phyloP scores from a whole-genome alignment of 2,113 vertebrate species.

The Micronycteris hirsuta region DNA sequence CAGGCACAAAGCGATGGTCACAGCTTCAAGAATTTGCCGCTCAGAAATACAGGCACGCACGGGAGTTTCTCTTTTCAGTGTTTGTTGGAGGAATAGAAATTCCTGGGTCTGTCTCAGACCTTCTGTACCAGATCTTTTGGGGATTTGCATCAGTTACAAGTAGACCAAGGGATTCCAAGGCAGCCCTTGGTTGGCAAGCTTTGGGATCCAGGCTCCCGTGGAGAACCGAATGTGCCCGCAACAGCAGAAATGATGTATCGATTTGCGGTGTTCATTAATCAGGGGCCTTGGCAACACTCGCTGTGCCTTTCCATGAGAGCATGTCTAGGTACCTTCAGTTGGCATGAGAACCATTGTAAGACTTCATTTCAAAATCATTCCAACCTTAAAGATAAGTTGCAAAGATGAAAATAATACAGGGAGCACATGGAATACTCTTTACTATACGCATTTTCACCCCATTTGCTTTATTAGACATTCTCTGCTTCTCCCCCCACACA shows the following conservation, averaged over 20 bases:
- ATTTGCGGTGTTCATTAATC: neutral
- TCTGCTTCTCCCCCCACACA: neutral
- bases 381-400: neutral
- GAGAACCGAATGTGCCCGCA: neutral
- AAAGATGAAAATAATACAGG: neutral
- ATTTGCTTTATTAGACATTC: neutral
- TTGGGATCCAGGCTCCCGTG: neutral
- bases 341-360: neutral
- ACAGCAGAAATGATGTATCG: neutral
- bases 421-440: fast-evolving
- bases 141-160: neutral
- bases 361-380: neutral
- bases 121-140: neutral
- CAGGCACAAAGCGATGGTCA: neutral
- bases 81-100: neutral
- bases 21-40: neutral
- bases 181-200: neutral
- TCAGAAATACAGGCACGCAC: fast-evolving
- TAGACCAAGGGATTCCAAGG: neutral
- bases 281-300: too few relatives aligned
- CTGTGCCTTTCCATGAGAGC: fast-evolving
- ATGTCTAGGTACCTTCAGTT: fast-evolving
- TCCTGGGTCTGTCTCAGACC: neutral
- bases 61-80: neutral
- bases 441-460: neutral